These are phyloP conservation scores for Ptilonorhynchus violaceus DNA, from an alignment of 2,113 vertebrate genomes.

Conservation along the genomic window DNA sequence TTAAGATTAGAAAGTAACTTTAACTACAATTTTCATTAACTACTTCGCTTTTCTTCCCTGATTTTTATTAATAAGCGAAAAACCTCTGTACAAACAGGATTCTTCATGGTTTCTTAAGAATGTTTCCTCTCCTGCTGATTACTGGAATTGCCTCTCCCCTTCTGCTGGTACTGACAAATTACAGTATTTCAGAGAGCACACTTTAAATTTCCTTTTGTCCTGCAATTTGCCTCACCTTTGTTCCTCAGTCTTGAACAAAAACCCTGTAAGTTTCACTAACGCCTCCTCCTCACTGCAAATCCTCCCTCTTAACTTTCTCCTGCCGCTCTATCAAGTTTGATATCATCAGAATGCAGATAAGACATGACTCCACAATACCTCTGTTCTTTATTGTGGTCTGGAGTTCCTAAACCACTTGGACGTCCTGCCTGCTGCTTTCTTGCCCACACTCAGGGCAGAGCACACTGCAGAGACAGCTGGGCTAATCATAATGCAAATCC, in stretches of 20 bases:
- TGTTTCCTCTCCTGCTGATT: neutral
- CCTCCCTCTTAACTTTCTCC: neutral
- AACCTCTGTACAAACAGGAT: neutral
- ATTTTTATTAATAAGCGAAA: neutral
- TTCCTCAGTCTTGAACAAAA: neutral
- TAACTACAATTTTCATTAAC: neutral
- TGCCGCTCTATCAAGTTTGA: too few relatives aligned
- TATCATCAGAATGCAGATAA: neutral
- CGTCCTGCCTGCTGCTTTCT: neutral
- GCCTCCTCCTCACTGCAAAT: neutral
- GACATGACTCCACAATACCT: fast-evolving
- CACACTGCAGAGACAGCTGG: neutral
- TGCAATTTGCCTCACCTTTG: neutral
- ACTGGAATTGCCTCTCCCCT: neutral
- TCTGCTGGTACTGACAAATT: neutral
- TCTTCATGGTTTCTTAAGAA: neutral
- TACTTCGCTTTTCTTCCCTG: neutral
- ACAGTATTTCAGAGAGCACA: neutral
- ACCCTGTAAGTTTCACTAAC: neutral
- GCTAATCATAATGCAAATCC: conserved; percentile 24
- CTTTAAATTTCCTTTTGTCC: neutral
- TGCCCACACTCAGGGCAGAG: neutral
- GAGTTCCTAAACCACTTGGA: neutral
- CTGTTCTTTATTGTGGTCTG: neutral
- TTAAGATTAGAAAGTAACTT: neutral